These are phyloP conservation scores for Chalcosyrphus nemorum DNA, from an alignment of 2,888 invertebrate species.

Conservation along the genomic window DNA sequence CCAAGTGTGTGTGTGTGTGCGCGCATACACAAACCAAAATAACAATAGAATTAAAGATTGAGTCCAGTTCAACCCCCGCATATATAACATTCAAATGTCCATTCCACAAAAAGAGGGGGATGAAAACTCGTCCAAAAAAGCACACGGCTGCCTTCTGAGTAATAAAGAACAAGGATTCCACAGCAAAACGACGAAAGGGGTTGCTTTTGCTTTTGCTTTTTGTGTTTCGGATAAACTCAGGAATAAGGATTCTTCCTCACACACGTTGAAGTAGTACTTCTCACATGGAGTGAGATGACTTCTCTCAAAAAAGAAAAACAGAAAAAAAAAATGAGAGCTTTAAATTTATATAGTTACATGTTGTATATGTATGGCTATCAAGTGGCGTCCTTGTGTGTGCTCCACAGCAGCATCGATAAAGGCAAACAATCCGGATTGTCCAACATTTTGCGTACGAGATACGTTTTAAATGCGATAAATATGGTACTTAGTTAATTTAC, in stretches of 20 bases:
- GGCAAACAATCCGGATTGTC: slow-evolving; percentile 45
- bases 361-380: slow-evolving; percentile 9
- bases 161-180: slow-evolving; percentile 55
- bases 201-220: too few relatives aligned
- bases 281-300: slow-evolving; percentile 7
- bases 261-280: not conserved
- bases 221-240: slow-evolving; percentile 28
- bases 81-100: slow-evolving; percentile 55
- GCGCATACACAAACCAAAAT: slow-evolving; percentile 1
- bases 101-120: slow-evolving; percentile 37
- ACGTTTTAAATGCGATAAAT: slow-evolving; percentile 56
- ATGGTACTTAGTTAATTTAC: slow-evolving; percentile 44
- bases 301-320: slow-evolving; percentile 19
- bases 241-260: slow-evolving; percentile 22
- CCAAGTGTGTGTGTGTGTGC: not conserved
- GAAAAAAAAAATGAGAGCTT: slow-evolving; percentile 32
- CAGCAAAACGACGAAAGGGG: slow-evolving; percentile 31
- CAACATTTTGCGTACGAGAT: slow-evolving; percentile 43
- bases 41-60: slow-evolving; percentile 52
- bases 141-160: slow-evolving; percentile 46
- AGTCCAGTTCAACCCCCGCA: slow-evolving; percentile 47
- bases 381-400: slow-evolving; percentile 30
- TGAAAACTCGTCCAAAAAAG: slow-evolving; percentile 22
- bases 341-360: slow-evolving; percentile 49
- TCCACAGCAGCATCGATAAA: slow-evolving; percentile 18